Percentiles rank a stretch among this genome's conserved stretches.
phyloP scores from a whole-genome alignment of 2,113 vertebrate genomes.

The Polypterus bichir region DNA sequence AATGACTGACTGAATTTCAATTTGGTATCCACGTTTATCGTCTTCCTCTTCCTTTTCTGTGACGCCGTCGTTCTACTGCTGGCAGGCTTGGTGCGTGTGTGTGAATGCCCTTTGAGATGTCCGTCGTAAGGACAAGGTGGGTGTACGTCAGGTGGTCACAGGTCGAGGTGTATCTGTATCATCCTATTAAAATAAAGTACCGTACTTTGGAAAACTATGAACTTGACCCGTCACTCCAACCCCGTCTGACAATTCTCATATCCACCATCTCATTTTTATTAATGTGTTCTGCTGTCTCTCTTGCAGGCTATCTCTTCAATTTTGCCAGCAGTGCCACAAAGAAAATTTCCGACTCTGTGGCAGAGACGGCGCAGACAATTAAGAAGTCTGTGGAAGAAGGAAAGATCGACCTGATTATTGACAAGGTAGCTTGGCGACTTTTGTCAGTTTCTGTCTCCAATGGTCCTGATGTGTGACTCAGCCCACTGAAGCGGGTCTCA shows the following conservation, averaged over 20 bases:
- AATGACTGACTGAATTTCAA: too few species aligned
- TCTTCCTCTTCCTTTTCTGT: too few species aligned
- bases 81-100: too few species aligned
- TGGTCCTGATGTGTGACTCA: too few species aligned
- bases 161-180: too few species aligned
- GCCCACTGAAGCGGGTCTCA: too few species aligned
- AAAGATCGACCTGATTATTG: slow-evolving; percentile 86
- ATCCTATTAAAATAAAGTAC: background rate
- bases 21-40: too few species aligned
- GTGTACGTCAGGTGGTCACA: too few species aligned
- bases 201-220: background rate
- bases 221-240: background rate
- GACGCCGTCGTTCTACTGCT: too few species aligned
- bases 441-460: too few species aligned
- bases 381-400: slow-evolving; percentile 94
- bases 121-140: too few species aligned
- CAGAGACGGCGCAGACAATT: slow-evolving; percentile 79
- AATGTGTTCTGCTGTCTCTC: slow-evolving; percentile 20
- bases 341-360: slow-evolving; percentile 83
- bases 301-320: slow-evolving; percentile 72
- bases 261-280: background rate
- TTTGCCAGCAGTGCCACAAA: slow-evolving; percentile 83
- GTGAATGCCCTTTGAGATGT: too few species aligned
- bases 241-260: background rate
- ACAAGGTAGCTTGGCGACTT: slow-evolving; percentile 61